Conservation (phyloP, 2,888 invertebrate genomes). For the Entomobrya proxima region DNA sequence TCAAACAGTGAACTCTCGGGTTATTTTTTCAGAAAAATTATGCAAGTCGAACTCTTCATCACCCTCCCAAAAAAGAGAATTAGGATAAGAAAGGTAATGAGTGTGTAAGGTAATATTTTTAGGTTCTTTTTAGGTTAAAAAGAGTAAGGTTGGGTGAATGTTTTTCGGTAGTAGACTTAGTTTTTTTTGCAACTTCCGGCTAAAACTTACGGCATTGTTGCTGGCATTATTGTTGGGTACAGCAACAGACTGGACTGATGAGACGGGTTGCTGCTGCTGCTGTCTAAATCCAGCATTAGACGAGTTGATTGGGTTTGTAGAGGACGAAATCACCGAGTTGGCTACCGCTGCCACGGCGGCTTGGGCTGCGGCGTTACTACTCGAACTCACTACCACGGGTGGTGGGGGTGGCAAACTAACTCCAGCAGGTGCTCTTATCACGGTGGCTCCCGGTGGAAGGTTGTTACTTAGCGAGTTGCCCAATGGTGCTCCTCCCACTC, state of each 20-base stretch:
- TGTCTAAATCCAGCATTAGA: constrained; percentile 70
- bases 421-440: constrained; percentile 31
- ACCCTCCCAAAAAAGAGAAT: constrained; percentile 54
- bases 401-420: constrained; percentile 55
- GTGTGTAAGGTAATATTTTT: too few relatives aligned
- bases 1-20: constrained; percentile 9
- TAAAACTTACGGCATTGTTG: constrained; percentile 75
- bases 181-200: constrained; percentile 3
- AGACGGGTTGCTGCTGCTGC: constrained; percentile 85
- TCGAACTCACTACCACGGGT: constrained; percentile 61
- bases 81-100: constrained; percentile 11
- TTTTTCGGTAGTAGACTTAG: not conserved
- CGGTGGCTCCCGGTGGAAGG: constrained; percentile 46
- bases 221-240: constrained; percentile 74
- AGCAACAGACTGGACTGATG: too few relatives aligned
- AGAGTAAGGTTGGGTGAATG: not conserved
- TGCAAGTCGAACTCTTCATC: constrained; percentile 58
- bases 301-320: constrained; percentile 46
- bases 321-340: constrained; percentile 63
- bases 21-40: constrained; percentile 47
- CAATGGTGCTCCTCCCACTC: not conserved
- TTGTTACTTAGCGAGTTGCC: constrained; percentile 4
- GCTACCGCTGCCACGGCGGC: constrained; percentile 51
- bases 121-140: not conserved
- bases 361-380: constrained; percentile 41